phyloP scores from a whole-genome alignment of 2,113 vertebrate genomes.

The Erpornis zantholeuca region DNA sequence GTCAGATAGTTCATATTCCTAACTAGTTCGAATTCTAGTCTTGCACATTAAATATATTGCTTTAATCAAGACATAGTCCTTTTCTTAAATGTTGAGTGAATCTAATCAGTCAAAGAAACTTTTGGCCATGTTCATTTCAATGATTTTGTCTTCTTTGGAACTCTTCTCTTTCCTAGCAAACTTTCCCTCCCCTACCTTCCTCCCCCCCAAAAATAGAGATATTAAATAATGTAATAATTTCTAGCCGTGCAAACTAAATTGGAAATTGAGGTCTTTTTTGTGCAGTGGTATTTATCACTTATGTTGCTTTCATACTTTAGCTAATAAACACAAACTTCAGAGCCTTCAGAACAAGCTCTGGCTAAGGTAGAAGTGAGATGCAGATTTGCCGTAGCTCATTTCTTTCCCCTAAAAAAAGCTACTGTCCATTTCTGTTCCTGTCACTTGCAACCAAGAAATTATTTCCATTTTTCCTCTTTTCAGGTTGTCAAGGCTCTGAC shows the following conservation, averaged over 20 bases:
- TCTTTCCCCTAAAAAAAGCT: background rate
- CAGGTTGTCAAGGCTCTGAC: background rate
- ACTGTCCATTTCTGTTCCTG: background rate
- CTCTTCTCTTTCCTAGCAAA: background rate
- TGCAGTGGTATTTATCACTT: background rate
- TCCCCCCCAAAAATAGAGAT: background rate
- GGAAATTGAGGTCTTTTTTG: background rate
- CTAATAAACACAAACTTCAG: background rate
- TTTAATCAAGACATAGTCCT: background rate
- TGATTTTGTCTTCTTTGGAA: background rate
- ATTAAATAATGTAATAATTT: background rate
- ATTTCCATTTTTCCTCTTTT: background rate
- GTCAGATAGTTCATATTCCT: background rate
- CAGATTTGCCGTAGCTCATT: background rate
- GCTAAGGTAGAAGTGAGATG: background rate
- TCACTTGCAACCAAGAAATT: background rate
- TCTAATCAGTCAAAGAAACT: background rate
- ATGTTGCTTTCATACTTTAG: background rate
- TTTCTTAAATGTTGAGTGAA: background rate
- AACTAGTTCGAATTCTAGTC: background rate
- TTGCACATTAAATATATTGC: background rate
- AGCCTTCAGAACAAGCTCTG: background rate
- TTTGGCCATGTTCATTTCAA: background rate
- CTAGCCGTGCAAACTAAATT: background rate
- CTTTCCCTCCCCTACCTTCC: background rate